phyloP scores from a whole-genome alignment of 2,113 vertebrate species.

The Hemicordylus capensis region DNA sequence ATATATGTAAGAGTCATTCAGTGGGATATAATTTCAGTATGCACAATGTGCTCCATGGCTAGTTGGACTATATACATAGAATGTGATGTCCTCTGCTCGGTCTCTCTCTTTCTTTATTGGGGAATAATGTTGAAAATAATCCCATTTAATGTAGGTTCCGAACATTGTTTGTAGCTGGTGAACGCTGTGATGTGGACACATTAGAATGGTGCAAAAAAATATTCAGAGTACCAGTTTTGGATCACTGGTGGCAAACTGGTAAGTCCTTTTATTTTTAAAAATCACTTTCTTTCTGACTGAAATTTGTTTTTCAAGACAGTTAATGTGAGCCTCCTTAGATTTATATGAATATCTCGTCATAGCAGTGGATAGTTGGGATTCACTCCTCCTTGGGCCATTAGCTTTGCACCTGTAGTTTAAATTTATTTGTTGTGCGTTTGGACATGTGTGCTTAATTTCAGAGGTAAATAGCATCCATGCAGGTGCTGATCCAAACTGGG shows the following conservation, averaged over 20 bases:
- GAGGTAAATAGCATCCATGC: too few species aligned
- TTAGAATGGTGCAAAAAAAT: constrained; percentile 90
- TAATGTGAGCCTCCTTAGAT: not conserved
- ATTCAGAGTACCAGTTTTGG: constrained; percentile 93
- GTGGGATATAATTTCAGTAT: not conserved
- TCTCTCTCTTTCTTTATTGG: constrained; percentile 24
- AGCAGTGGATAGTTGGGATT: not conserved
- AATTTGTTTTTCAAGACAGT: not conserved
- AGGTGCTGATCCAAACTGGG: too few species aligned
- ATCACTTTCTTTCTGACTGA: not conserved
- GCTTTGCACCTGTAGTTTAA: not conserved
- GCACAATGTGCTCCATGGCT: not conserved
- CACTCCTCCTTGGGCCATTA: not conserved
- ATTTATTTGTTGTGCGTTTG: too few species aligned
- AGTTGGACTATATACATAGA: not conserved
- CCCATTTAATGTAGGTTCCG: constrained; percentile 79
- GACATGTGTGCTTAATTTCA: too few species aligned
- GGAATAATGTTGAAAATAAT: constrained; percentile 31
- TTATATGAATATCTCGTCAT: not conserved
- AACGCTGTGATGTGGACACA: constrained; percentile 92
- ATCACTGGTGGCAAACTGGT: constrained; percentile 99
- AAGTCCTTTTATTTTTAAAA: constrained; percentile 32
- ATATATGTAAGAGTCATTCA: not conserved
- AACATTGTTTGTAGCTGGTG: constrained; percentile 90
- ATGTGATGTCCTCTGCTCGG: not conserved